These are phyloP conservation scores for Coendou prehensilis DNA, from an alignment of 2,797 vertebrate species.

Conservation along the genomic window DNA sequence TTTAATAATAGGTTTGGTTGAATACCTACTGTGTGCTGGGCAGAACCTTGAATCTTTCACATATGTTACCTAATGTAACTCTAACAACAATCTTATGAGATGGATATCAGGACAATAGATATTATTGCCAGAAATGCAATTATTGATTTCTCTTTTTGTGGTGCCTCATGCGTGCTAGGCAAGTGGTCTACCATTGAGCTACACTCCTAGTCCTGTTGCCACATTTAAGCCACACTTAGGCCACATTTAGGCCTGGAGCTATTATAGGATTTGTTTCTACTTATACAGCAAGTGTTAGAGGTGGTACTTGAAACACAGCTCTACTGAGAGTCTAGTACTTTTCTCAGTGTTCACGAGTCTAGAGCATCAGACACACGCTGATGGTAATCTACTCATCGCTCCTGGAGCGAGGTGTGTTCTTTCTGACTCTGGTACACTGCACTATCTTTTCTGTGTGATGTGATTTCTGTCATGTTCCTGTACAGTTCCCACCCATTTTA, in stretches of 20 bases:
- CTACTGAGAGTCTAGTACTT: not conserved
- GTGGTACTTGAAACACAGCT: not conserved
- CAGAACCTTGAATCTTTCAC: not conserved
- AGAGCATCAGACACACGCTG: not conserved
- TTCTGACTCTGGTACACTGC: not conserved
- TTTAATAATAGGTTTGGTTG: not conserved
- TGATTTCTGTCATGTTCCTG: not conserved
- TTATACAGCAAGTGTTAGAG: not conserved
- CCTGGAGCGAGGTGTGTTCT: not conserved
- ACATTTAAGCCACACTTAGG: not conserved
- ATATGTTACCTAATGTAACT: not conserved
- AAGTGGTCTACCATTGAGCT: not conserved
- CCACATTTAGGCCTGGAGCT: not conserved
- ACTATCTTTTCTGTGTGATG: not conserved
- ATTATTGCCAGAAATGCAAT: not conserved
- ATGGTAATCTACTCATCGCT: not conserved
- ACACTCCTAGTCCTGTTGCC: not conserved
- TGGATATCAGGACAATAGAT: not conserved
- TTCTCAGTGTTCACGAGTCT: not conserved
- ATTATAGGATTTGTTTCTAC: slow-evolving; percentile 40
- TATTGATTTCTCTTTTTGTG: not conserved
- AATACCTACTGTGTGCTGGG: not conserved
- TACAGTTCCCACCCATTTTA: not conserved
- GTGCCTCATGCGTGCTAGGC: not conserved
- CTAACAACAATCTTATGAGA: not conserved